These are phyloP conservation scores for Neomonachus schauinslandi DNA, from an alignment of 2,113 vertebrate genomes.

Conservation along the genomic window DNA sequence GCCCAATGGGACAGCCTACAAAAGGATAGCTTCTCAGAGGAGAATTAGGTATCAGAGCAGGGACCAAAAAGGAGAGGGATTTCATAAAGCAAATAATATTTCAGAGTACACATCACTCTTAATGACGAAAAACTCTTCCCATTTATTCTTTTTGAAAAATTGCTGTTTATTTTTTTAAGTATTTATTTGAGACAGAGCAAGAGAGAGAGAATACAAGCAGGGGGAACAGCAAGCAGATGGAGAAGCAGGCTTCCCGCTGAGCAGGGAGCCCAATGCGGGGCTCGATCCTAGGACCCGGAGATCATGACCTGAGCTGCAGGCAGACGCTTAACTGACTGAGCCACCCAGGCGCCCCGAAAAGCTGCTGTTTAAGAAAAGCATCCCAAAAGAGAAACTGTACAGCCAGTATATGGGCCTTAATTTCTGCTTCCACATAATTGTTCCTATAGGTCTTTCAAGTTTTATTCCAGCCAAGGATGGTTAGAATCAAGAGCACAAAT, in stretches of 20 bases:
- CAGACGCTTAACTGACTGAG: not conserved
- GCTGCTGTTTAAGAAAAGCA: not conserved
- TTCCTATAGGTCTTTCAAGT: not conserved
- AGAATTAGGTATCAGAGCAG: not conserved
- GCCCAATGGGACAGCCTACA: conserved; percentile 35
- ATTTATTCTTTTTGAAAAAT: not conserved
- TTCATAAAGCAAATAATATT: conserved; percentile 51
- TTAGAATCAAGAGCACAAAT: not conserved
- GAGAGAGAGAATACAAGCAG: no score
- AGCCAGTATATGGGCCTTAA: not conserved
- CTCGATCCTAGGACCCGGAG: fast-evolving
- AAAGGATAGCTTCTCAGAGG: not conserved
- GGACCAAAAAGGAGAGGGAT: not conserved
- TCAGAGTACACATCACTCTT: conserved; percentile 43
- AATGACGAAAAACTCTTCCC: conserved; percentile 5
- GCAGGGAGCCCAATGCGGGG: no score
- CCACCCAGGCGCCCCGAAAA: not conserved
- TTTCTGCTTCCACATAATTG: not conserved
- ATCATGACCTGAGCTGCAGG: no score
- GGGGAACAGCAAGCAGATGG: no score
- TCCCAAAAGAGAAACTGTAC: not conserved
- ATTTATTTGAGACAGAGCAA: no score
- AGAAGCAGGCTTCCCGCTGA: no score
- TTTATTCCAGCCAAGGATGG: not conserved
- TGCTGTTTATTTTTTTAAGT: not conserved